These are phyloP conservation scores for Cardiocondyla obscurior DNA, from an alignment of 1,140 invertebrate species.

Conservation along the genomic window DNA sequence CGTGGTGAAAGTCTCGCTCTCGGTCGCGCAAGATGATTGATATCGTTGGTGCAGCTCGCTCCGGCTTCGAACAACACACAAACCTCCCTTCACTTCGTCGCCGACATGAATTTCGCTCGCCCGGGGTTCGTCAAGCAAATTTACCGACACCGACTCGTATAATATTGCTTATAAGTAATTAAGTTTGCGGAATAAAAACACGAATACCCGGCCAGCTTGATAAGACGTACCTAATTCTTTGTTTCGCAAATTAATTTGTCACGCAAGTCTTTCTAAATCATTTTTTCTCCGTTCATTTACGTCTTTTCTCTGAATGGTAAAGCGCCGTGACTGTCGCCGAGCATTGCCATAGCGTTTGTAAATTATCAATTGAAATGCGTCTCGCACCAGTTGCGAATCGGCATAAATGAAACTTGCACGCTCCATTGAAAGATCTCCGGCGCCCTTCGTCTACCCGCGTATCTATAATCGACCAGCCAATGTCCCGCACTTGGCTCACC, in stretches of 20 bases:
- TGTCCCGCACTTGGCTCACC: slow-evolving; percentile 68
- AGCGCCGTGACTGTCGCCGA: not conserved
- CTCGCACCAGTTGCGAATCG: not conserved
- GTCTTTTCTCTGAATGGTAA: not conserved
- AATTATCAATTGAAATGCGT: not conserved
- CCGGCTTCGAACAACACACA: slow-evolving; percentile 45
- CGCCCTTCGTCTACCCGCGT: slow-evolving; percentile 28
- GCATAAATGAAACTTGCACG: slow-evolving; percentile 33
- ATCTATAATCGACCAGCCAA: slow-evolving; percentile 42
- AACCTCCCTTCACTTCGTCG: slow-evolving; percentile 71
- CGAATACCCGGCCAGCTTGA: not conserved
- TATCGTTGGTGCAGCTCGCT: slow-evolving; percentile 61
- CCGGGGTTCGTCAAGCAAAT: slow-evolving; percentile 54
- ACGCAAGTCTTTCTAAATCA: too few species aligned
- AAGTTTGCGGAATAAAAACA: not conserved
- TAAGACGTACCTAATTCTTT: too few species aligned
- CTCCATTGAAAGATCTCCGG: not conserved
- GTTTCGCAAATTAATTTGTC: too few species aligned
- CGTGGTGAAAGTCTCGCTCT: slow-evolving; percentile 67
- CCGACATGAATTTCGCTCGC: slow-evolving; percentile 60
- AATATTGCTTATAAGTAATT: not conserved
- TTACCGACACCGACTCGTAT: not conserved
- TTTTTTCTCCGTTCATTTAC: not conserved
- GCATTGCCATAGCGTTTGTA: not conserved
- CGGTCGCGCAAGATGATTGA: slow-evolving; percentile 67